phyloP scores from a whole-genome alignment of 2,888 invertebrate genomes.

The Nomada fabriciana region DNA sequence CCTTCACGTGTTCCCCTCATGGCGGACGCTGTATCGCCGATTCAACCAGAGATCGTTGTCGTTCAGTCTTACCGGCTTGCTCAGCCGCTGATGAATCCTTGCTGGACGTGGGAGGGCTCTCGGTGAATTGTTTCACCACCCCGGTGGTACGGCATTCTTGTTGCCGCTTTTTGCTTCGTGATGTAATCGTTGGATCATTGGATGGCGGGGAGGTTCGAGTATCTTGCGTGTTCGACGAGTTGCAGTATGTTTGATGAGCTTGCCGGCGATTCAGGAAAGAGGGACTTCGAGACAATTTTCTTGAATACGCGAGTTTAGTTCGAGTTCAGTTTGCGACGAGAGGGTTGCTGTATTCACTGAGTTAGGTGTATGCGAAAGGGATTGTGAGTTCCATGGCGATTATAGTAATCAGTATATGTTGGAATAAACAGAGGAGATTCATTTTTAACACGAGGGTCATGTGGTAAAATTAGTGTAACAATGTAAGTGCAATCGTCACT shows the following conservation, averaged over 20 bases:
- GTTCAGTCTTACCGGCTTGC: not conserved
- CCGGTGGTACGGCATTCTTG: slow-evolving; percentile 10
- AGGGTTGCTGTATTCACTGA: too few relatives aligned
- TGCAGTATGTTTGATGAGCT: not conserved
- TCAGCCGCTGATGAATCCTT: not conserved
- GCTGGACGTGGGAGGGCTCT: slow-evolving; percentile 28
- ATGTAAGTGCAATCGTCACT: too few relatives aligned
- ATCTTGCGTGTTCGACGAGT: not conserved
- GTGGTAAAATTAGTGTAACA: too few relatives aligned
- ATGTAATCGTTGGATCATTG: slow-evolving; percentile 29
- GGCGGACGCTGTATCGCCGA: slow-evolving; percentile 44
- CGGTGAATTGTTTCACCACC: slow-evolving; percentile 30
- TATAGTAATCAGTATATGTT: too few relatives aligned
- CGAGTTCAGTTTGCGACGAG: too few relatives aligned
- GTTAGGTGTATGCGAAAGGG: too few relatives aligned
- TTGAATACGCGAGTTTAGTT: not conserved
- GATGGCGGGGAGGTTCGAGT: too few relatives aligned
- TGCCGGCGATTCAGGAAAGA: not conserved
- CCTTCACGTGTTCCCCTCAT: slow-evolving; percentile 40
- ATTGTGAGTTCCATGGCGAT: too few relatives aligned
- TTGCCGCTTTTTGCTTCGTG: slow-evolving; percentile 6
- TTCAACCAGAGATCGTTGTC: slow-evolving; percentile 46
- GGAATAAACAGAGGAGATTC: too few relatives aligned
- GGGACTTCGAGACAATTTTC: not conserved
- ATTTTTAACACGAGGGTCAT: too few relatives aligned